Conservation (phyloP, 2,888 invertebrate species). For the Axea sp. region DNA sequence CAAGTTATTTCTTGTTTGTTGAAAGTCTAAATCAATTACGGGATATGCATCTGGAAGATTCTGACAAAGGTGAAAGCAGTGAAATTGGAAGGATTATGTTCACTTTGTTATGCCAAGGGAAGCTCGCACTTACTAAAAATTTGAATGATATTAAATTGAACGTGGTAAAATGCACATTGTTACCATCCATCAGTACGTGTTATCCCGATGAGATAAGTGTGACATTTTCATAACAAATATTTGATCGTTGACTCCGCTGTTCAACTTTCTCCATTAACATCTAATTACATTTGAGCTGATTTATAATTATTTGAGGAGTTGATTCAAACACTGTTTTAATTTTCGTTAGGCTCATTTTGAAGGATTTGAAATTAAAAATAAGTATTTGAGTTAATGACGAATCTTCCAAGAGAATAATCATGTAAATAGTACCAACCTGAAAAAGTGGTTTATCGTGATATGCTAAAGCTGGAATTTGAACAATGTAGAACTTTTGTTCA, state of each 20-base stretch:
- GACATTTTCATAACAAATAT: conserved; percentile 10
- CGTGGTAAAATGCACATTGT: conserved; percentile 21
- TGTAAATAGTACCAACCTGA: conserved; percentile 81
- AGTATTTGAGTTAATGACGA: neutral
- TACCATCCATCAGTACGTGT: conserved; percentile 16
- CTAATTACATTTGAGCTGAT: too few relatives aligned
- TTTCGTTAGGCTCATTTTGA: conserved; percentile 1
- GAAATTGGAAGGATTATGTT: conserved; percentile 40
- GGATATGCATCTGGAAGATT: conserved; percentile 24
- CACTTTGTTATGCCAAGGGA: conserved; percentile 42
- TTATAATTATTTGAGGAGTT: too few relatives aligned
- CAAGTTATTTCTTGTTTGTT: conserved; percentile 18
- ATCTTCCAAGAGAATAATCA: neutral
- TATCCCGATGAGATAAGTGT: conserved; percentile 6
- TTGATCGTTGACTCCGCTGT: neutral
- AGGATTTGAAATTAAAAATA: neutral
- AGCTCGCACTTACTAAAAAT: conserved; percentile 20
- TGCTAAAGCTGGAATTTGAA: conserved; percentile 85
- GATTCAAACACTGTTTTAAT: too few relatives aligned
- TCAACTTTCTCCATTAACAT: neutral
- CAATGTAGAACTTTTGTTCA: conserved; percentile 89
- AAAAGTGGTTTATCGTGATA: conserved; percentile 81
- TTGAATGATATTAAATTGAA: conserved; percentile 25
- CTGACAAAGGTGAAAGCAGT: conserved; percentile 42
- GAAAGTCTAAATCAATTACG: conserved; percentile 21